A percentile compares a stretch with the other conserved stretches of the same genome.
Conservation (phyloP, 2,888 invertebrate genomes). For the Euzetes globulus region DNA sequence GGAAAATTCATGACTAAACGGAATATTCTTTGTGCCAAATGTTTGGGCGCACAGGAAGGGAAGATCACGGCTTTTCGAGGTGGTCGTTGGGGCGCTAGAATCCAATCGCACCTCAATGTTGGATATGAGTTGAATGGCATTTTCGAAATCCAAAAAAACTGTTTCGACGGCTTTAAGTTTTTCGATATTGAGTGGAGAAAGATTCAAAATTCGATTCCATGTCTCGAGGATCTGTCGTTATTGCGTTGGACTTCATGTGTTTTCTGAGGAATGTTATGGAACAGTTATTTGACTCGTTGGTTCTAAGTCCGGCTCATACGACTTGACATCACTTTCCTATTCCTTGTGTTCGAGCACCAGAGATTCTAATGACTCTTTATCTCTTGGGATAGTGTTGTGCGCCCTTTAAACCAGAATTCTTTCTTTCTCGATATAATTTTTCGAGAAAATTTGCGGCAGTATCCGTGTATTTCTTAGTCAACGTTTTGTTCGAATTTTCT, state of each 20-base stretch:
- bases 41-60: conserved; percentile 79
- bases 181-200: conserved; percentile 78
- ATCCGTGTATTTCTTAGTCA: conserved; percentile 30
- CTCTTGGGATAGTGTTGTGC: conserved; percentile 74
- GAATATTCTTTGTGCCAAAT: conserved; percentile 88
- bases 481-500: conserved; percentile 36
- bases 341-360: conserved; percentile 79
- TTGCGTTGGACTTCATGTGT: conserved; percentile 85
- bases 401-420: conserved; percentile 72
- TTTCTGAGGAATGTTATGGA: conserved; percentile 63
- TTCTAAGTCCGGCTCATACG: conserved; percentile 58
- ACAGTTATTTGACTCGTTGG: conserved; percentile 63
- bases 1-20: conserved; percentile 90
- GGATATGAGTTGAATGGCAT: conserved; percentile 77
- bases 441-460: conserved; percentile 8
- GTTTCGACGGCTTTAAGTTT: conserved; percentile 87
- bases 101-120: conserved; percentile 91
- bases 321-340: conserved; percentile 70
- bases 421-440: too few species aligned
- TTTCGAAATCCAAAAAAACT: conserved; percentile 80
- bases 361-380: conserved; percentile 75
- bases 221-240: conserved; percentile 75
- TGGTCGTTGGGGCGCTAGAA: conserved; percentile 73
- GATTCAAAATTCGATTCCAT: conserved; percentile 84
- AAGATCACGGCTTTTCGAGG: conserved; percentile 73